Conservation (phyloP, 2,797 vertebrate species). For the Enteromius afrohamiltoni region DNA sequence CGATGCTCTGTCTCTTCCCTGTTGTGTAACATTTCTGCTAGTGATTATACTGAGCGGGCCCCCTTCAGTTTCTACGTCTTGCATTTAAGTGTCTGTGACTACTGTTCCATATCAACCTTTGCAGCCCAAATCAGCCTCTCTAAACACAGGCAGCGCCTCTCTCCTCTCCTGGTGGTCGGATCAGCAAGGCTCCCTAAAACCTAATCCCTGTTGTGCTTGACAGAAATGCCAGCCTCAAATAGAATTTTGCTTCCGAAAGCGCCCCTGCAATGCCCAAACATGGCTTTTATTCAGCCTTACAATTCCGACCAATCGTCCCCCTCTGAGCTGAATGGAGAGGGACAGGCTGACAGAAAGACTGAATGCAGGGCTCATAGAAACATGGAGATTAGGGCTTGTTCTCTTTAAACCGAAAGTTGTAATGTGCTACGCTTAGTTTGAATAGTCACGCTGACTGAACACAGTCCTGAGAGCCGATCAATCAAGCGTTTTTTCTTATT, state of each 20-base stretch:
- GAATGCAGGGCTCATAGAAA: slow-evolving; percentile 40
- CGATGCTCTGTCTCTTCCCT: not conserved
- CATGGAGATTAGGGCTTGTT: slow-evolving; percentile 49
- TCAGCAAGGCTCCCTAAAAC: slow-evolving; percentile 65
- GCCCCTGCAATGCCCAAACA: slow-evolving; percentile 39
- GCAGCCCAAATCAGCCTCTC: slow-evolving; percentile 27
- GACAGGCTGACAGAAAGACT: slow-evolving; percentile 30
- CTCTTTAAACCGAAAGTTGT: slow-evolving; percentile 40
- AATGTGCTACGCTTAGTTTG: slow-evolving; percentile 12
- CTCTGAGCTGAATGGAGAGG: slow-evolving; percentile 42
- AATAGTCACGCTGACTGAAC: slow-evolving; percentile 29
- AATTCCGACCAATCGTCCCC: slow-evolving; percentile 29
- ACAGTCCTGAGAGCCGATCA: slow-evolving; percentile 18
- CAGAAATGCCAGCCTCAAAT: slow-evolving; percentile 67
- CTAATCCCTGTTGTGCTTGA: slow-evolving; percentile 76
- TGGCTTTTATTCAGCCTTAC: slow-evolving; percentile 47
- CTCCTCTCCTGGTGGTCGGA: slow-evolving; percentile 46
- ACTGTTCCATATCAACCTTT: slow-evolving; percentile 32
- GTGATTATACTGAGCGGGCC: slow-evolving; percentile 19
- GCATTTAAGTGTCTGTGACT: slow-evolving; percentile 20
- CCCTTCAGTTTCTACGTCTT: slow-evolving; percentile 32
- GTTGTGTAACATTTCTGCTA: slow-evolving; percentile 14
- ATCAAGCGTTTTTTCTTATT: slow-evolving; percentile 27
- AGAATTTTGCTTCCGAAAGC: slow-evolving; percentile 33
- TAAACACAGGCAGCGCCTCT: slow-evolving; percentile 23